Percentiles rank a stretch among this genome's conserved stretches.
These are phyloP conservation scores for Agrochola macilenta DNA, from an alignment of 2,888 invertebrate species.

Conservation along the genomic window DNA sequence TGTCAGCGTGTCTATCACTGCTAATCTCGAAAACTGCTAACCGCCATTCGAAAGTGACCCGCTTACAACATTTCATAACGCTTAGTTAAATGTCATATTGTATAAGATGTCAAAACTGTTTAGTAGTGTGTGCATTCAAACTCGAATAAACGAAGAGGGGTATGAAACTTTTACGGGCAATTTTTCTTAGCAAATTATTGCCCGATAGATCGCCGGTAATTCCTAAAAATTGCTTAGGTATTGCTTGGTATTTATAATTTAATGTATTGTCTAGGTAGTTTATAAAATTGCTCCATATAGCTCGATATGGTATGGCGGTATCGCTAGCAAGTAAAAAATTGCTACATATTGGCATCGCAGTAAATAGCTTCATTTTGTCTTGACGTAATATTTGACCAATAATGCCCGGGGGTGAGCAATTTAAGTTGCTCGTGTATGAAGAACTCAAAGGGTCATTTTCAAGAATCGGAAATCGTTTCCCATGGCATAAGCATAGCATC, in stretches of 20 bases:
- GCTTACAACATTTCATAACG: constrained; percentile 52
- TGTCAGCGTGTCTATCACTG: constrained; percentile 37
- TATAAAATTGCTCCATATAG: not conserved
- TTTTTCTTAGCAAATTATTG: not conserved
- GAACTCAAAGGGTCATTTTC: not conserved
- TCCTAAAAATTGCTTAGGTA: not conserved
- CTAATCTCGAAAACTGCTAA: constrained; percentile 47
- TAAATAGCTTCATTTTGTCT: not conserved
- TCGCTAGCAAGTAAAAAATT: not conserved
- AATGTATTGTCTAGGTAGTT: not conserved
- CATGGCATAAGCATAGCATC: too few species aligned
- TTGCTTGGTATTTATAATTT: not conserved
- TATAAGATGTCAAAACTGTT: constrained; percentile 45
- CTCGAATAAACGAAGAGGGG: not conserved
- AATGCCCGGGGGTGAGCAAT: not conserved
- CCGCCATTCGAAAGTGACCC: constrained; percentile 56
- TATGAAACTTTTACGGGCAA: not conserved
- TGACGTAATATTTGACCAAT: not conserved
- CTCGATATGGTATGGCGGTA: not conserved
- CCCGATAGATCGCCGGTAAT: not conserved
- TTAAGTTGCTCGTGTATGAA: not conserved
- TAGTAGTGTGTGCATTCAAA: not conserved
- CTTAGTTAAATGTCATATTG: constrained; percentile 49
- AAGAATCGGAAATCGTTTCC: not conserved
- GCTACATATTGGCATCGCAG: not conserved